These are phyloP conservation scores for Sitta carolinensis DNA, from an alignment of 2,797 vertebrate species.

Conservation along the genomic window DNA sequence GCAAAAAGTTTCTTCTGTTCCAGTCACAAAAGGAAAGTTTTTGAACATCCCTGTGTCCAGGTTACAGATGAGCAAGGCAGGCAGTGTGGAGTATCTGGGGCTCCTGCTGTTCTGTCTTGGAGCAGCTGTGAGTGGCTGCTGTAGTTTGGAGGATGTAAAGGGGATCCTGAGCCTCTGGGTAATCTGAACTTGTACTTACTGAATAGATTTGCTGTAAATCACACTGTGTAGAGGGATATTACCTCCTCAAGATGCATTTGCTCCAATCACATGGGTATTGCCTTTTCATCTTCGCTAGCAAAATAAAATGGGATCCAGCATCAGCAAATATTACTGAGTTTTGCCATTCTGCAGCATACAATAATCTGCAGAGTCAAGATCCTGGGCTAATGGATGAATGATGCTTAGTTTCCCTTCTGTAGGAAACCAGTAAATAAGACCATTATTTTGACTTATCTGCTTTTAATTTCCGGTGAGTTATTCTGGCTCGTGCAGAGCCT, in stretches of 20 bases:
- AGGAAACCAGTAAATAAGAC: neutral
- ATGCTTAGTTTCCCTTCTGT: neutral
- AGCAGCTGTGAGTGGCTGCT: neutral
- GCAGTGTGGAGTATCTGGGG: neutral
- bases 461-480: constrained; percentile 16
- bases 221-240: neutral
- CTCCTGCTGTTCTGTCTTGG: neutral
- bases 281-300: neutral
- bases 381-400: neutral
- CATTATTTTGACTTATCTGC: constrained; percentile 1
- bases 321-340: neutral
- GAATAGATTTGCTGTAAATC: neutral
- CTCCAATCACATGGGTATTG: neutral
- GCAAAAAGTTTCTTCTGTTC: neutral
- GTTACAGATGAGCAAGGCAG: neutral
- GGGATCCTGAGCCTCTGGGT: neutral
- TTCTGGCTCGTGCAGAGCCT: neutral
- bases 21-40: neutral
- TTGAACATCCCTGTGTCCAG: neutral
- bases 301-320: neutral
- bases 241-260: neutral
- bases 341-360: neutral
- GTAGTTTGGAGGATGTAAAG: neutral
- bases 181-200: neutral
- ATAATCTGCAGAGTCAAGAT: neutral